Conservation (phyloP, 1,140 invertebrate genomes). For the Scylla paramamosain region DNA sequence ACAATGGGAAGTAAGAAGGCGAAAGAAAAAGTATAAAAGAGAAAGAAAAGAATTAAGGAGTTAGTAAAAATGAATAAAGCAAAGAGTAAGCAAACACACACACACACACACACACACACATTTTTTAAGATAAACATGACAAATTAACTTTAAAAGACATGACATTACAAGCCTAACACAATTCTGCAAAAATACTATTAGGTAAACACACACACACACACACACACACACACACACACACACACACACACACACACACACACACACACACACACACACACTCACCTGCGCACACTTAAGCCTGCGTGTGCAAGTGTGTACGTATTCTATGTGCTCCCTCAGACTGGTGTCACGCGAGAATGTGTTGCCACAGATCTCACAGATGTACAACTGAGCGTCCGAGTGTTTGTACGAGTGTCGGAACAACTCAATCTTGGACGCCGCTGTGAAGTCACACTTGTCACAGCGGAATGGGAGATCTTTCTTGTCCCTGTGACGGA, state of each 20-base stretch:
- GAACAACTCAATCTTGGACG: constrained; percentile 62
- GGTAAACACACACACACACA: not conserved
- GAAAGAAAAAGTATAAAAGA: not conserved
- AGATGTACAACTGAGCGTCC: constrained; percentile 53
- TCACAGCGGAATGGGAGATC: constrained; percentile 62
- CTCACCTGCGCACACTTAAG: constrained; percentile 58
- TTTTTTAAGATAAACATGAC: too few relatives aligned
- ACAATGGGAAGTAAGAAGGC: too few relatives aligned
- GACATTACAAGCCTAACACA: too few relatives aligned
- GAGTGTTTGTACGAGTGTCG: constrained; percentile 64
- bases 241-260: constrained; percentile 29
- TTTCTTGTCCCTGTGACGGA: constrained; percentile 59
- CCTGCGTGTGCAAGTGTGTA: constrained; percentile 22
- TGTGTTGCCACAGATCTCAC: constrained; percentile 66
- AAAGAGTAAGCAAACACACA: too few relatives aligned
- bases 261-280: not conserved
- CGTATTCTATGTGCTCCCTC: constrained; percentile 59
- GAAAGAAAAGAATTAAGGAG: not conserved
- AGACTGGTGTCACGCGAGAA: constrained; percentile 59
- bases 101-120: too few relatives aligned
- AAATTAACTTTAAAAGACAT: too few relatives aligned
- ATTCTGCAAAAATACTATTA: too few relatives aligned
- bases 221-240: constrained; percentile 46
- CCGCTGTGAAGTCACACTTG: constrained; percentile 50
- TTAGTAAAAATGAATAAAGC: not conserved